phyloP scores from a whole-genome alignment of 2,113 vertebrate species.

The Chaetodon auriga region DNA sequence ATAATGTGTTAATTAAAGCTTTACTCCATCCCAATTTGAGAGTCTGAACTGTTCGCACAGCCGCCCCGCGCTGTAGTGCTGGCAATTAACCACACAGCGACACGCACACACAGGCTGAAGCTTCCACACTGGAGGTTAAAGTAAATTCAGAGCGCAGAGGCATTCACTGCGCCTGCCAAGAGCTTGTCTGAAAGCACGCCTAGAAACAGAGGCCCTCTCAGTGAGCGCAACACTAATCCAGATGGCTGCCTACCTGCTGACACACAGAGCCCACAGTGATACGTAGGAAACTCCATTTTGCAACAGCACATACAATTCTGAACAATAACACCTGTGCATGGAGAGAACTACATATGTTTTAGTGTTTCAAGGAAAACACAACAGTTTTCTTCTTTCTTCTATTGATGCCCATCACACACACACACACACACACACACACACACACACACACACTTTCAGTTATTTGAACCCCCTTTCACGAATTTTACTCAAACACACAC shows the following conservation, averaged over 20 bases:
- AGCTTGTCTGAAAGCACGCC: constrained; percentile 39
- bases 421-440: neutral
- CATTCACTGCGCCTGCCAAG: constrained; percentile 64
- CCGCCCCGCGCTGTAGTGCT: constrained; percentile 24
- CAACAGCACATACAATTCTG: neutral
- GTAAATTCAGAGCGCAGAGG: constrained; percentile 51
- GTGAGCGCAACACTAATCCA: constrained; percentile 41
- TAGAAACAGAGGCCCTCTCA: constrained; percentile 60
- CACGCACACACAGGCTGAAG: constrained; percentile 35
- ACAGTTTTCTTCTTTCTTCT: neutral
- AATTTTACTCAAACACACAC: constrained; percentile 28
- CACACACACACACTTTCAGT: neutral
- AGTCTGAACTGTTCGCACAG: constrained; percentile 9
- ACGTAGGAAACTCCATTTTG: neutral
- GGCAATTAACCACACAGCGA: constrained; percentile 45
- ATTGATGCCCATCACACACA: neutral
- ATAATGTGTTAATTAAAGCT: constrained; percentile 24
- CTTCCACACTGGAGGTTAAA: constrained; percentile 48
- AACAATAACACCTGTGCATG: neutral
- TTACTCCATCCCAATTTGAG: constrained; percentile 10
- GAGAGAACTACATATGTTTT: neutral
- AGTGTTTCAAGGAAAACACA: neutral
- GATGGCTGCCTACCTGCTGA: constrained; percentile 41
- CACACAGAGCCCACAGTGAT: constrained; percentile 12
- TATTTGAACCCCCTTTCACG: too few species aligned